These are phyloP conservation scores for Phylloscopus trochiloides DNA, from an alignment of 2,113 vertebrate species.

Conservation along the genomic window DNA sequence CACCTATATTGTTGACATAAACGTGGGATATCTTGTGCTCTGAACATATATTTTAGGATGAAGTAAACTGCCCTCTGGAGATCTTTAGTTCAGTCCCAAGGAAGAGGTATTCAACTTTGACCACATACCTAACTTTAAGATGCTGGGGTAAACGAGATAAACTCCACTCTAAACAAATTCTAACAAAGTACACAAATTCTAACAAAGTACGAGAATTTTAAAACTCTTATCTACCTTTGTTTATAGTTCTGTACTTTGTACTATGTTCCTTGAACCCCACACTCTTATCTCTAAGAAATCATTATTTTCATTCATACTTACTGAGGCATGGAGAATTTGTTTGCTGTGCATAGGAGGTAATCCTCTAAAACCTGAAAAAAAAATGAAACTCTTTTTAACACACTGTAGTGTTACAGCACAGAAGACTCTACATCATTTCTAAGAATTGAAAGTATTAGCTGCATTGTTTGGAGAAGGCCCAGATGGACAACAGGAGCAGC, in stretches of 20 bases:
- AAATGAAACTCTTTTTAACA: accelerated
- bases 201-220: neutral
- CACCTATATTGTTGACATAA: neutral
- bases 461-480: neutral
- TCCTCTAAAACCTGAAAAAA: neutral
- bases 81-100: neutral
- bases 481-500: neutral
- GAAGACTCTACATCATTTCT: neutral
- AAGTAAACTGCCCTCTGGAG: neutral
- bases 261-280: neutral
- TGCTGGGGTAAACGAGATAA: neutral
- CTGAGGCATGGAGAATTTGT: neutral
- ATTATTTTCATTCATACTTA: neutral
- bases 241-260: neutral
- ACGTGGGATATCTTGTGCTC: neutral
- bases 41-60: neutral
- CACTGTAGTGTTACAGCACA: neutral
- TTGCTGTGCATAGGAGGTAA: neutral
- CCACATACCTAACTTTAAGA: neutral
- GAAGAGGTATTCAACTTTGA: neutral
- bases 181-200: neutral
- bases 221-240: neutral
- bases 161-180: neutral
- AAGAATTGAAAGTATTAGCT: neutral
- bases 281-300: neutral